Conservation (phyloP, 2,888 invertebrate species). For the Anagyrus pseudococci region DNA sequence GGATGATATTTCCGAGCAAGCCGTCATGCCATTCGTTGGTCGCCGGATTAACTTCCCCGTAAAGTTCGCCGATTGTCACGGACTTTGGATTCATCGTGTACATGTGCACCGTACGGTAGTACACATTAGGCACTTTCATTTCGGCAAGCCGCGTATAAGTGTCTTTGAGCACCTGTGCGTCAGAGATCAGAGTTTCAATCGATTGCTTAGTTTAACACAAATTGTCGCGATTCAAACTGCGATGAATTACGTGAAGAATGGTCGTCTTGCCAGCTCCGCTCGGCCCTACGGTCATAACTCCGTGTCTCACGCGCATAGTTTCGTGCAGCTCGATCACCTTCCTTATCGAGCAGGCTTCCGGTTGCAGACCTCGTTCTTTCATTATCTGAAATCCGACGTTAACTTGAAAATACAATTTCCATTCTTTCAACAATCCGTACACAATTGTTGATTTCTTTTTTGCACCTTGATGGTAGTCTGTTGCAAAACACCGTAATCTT, state of each 20-base stretch:
- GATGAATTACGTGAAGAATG: constrained; percentile 69
- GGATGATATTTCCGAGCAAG: constrained; percentile 74
- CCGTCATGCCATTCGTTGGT: constrained; percentile 94
- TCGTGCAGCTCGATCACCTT: constrained; percentile 88
- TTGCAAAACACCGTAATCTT: constrained; percentile 80
- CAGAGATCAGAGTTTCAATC: not conserved
- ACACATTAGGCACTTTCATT: constrained; percentile 65
- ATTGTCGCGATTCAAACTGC: constrained; percentile 1
- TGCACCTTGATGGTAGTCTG: constrained; percentile 65
- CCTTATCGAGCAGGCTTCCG: constrained; percentile 70
- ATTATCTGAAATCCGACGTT: constrained; percentile 57
- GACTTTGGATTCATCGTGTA: constrained; percentile 90
- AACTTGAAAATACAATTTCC: not conserved
- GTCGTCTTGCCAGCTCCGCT: constrained; percentile 88
- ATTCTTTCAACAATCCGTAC: too few species aligned
- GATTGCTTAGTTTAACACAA: too few species aligned
- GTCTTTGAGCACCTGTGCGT: constrained; percentile 70
- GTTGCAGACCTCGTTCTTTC: constrained; percentile 70
- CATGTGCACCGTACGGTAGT: constrained; percentile 76
- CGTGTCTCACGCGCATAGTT: constrained; percentile 90
- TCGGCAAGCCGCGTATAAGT: constrained; percentile 73
- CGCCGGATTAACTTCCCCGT: constrained; percentile 83
- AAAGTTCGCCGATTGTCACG: constrained; percentile 84
- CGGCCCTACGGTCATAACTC: constrained; percentile 91
- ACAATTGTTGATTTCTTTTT: too few species aligned